phyloP scores from a whole-genome alignment of 1,140 invertebrate species.

The Holcopasites calliopsidis region DNA sequence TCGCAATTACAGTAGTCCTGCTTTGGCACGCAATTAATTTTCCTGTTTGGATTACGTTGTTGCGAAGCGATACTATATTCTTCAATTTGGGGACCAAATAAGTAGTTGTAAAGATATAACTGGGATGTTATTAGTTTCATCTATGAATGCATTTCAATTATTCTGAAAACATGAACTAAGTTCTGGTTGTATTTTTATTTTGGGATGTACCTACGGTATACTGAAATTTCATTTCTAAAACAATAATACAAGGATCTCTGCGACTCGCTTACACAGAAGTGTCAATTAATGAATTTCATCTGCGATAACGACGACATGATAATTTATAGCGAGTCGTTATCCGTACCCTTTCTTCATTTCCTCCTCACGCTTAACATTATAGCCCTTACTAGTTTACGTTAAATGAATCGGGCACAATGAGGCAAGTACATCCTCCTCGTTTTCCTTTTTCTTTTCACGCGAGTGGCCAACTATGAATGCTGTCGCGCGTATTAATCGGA shows the following conservation, averaged over 20 bases:
- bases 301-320: no score
- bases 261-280: no score
- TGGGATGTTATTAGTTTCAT: background rate
- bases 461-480: constrained; percentile 25
- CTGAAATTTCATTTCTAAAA: constrained; percentile 1
- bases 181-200: background rate
- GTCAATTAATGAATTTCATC: no score
- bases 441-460: background rate
- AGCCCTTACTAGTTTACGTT: no score
- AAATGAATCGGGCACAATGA: background rate
- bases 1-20: background rate
- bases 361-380: no score
- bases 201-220: no score
- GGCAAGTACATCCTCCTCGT: background rate
- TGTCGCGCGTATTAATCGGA: constrained; percentile 49
- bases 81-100: constrained; percentile 48
- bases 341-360: no score
- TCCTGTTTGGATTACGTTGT: background rate
- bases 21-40: background rate
- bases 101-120: constrained; percentile 4
- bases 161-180: background rate
- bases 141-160: background rate
- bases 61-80: constrained; percentile 8
- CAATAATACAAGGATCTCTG: no score
- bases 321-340: no score